A percentile compares a stretch with the other conserved stretches of the same genome.
These are phyloP conservation scores for Arvicanthis niloticus DNA, from an alignment of 2,113 vertebrate species.

Conservation along the genomic window DNA sequence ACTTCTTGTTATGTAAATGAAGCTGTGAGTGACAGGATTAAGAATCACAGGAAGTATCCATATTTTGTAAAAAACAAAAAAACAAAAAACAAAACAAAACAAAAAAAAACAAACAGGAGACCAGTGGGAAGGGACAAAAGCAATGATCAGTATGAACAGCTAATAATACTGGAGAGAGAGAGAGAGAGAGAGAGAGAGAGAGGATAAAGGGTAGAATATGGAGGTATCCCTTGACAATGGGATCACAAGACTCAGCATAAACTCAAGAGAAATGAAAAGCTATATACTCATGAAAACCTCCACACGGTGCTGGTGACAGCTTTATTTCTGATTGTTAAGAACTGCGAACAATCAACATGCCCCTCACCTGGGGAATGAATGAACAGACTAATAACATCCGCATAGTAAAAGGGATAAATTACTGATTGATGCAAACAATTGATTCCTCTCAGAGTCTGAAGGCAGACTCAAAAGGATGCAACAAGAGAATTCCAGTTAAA, in stretches of 20 bases:
- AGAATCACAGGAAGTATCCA: neutral
- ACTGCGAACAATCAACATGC: neutral
- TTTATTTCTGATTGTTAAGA: neutral
- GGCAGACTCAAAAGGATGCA: neutral
- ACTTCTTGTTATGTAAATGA: neutral
- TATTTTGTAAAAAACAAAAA: neutral
- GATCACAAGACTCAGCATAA: neutral
- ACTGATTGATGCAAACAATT: accelerated
- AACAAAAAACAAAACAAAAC: too few species aligned
- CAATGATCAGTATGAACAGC: neutral
- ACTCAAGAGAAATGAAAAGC: neutral
- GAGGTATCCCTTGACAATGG: neutral
- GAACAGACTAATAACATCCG: too few species aligned
- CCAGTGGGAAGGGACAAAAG: neutral
- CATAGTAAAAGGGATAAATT: neutral
- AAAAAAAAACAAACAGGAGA: neutral
- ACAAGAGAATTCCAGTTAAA: accelerated
- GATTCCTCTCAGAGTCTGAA: neutral
- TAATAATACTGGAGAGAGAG: neutral
- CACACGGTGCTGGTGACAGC: neutral
- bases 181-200: neutral
- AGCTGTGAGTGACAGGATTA: neutral
- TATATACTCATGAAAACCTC: neutral
- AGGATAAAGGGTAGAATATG: neutral
- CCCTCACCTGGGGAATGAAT: neutral